Conservation (phyloP, 2,797 vertebrate genomes). For the Antrozous pallidus region DNA sequence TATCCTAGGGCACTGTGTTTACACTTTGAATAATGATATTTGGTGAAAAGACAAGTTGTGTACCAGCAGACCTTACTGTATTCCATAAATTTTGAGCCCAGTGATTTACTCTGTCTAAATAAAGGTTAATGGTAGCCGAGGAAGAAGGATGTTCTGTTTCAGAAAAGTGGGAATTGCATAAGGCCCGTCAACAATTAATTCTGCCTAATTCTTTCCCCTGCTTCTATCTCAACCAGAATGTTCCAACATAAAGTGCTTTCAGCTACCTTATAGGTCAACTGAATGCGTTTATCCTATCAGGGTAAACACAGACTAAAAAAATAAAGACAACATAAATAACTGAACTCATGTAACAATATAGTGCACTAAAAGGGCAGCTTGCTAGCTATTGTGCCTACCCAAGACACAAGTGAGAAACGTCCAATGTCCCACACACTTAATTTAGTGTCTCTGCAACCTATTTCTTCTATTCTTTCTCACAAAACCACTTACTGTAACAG, state of each 20-base stretch:
- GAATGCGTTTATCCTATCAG: neutral
- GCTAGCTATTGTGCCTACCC: no score
- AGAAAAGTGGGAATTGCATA: constrained; percentile 42
- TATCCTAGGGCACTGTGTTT: neutral
- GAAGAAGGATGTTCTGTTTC: constrained; percentile 50
- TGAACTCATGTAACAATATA: neutral
- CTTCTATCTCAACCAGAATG: neutral
- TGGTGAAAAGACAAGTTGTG: constrained; percentile 45
- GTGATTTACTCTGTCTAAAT: constrained; percentile 63
- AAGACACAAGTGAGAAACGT: neutral
- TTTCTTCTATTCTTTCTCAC: neutral
- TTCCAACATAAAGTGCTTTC: neutral
- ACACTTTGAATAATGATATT: constrained; percentile 31
- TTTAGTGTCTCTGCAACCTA: neutral
- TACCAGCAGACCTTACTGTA: neutral
- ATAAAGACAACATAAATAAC: neutral
- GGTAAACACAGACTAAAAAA: neutral
- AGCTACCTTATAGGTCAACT: neutral
- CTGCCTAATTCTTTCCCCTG: neutral
- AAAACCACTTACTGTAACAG: neutral
- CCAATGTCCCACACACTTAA: neutral
- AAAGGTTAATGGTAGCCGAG: constrained; percentile 27
- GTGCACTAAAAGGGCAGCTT: neutral
- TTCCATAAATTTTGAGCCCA: constrained; percentile 42
- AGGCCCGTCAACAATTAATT: constrained; percentile 10